phyloP scores from a whole-genome alignment of 2,113 vertebrate species.

The Phyllostomus hastatus region DNA sequence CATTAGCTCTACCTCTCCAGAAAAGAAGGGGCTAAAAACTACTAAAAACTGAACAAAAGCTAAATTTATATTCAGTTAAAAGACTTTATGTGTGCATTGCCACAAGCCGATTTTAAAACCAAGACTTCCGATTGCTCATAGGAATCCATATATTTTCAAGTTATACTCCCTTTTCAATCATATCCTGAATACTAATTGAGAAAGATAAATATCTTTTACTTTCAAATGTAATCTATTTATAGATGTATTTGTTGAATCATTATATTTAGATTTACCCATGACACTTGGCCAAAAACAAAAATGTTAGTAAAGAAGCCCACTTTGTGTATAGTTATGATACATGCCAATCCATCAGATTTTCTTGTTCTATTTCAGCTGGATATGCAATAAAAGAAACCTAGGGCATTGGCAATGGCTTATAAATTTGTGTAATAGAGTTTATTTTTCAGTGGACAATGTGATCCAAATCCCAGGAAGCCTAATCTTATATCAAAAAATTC shows the following conservation, averaged over 20 bases:
- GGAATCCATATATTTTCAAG: not conserved
- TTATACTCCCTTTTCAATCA: not conserved
- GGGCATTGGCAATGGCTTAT: not conserved
- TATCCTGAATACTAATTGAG: not conserved
- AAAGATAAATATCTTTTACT: not conserved
- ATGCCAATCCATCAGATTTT: slow-evolving; percentile 6
- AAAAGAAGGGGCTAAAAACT: not conserved
- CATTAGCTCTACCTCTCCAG: slow-evolving; percentile 63
- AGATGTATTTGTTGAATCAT: not conserved
- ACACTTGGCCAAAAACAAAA: not conserved
- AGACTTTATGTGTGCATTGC: slow-evolving; percentile 55
- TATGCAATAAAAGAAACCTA: not conserved
- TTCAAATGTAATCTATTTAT: not conserved
- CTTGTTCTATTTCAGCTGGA: not conserved
- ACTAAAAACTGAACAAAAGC: slow-evolving; percentile 61
- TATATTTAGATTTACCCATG: slow-evolving; percentile 15
- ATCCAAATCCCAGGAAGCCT: not conserved
- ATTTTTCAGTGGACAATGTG: not conserved
- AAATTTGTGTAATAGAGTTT: not conserved
- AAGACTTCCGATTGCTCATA: slow-evolving; percentile 19
- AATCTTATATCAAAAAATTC: not conserved
- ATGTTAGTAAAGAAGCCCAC: not conserved
- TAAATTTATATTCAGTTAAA: slow-evolving; percentile 77
- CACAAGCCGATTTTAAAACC: slow-evolving; percentile 63
- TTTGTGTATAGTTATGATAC: not conserved